Evolutionary conservation across 2,888 invertebrate species (phyloP).

Genomic region (Brachycybe producta): DNA sequence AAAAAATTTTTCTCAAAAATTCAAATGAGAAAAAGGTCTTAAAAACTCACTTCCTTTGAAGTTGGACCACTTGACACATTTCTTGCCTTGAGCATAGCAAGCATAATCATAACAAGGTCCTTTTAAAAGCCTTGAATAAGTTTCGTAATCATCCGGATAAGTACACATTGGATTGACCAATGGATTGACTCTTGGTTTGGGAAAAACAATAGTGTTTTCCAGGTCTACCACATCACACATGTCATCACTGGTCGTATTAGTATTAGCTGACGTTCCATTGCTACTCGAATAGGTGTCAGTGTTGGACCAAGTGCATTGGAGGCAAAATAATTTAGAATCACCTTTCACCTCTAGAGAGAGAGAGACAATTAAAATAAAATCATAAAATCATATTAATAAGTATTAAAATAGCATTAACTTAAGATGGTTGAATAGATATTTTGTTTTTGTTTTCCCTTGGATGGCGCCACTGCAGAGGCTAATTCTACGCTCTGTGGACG

Average conservation of each 20-base stretch:
- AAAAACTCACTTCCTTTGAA: too few relatives aligned
- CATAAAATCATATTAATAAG: too few relatives aligned
- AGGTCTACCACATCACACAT: background rate
- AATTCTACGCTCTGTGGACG: too few relatives aligned
- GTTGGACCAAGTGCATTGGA: constrained; percentile 3
- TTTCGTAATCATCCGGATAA: background rate
- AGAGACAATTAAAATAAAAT: too few relatives aligned
- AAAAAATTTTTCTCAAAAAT: too few relatives aligned
- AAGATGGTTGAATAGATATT: too few relatives aligned
- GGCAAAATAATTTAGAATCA: too few relatives aligned
- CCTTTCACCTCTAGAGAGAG: too few relatives aligned
- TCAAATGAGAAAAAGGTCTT: too few relatives aligned
- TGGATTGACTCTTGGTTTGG: background rate
- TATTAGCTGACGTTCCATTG: background rate
- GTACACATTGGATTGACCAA: constrained; percentile 1
- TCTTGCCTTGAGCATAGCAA: background rate
- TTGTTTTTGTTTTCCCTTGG: too few relatives aligned
- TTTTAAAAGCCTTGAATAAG: background rate
- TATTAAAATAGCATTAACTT: too few relatives aligned
- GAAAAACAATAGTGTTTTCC: background rate
- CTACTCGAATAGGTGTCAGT: background rate
- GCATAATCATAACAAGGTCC: constrained; percentile 1
- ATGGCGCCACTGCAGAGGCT: too few relatives aligned
- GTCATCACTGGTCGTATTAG: background rate
- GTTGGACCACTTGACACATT: background rate